phyloP scores from a whole-genome alignment of 1,140 invertebrate species.

The Lutraria rhynchaena region DNA sequence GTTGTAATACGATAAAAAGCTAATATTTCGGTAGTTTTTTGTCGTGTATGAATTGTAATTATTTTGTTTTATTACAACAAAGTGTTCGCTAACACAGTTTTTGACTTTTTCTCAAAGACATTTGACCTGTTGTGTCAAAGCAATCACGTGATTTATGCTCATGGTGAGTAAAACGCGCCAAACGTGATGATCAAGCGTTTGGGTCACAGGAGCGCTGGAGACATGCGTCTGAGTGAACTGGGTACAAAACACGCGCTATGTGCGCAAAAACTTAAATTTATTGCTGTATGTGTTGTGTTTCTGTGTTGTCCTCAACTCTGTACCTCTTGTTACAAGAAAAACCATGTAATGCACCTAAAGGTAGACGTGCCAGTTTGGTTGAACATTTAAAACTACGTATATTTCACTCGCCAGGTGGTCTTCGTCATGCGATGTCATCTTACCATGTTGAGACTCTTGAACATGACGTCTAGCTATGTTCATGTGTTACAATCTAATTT shows the following conservation, averaged over 20 bases:
- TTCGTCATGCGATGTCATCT: too few relatives aligned
- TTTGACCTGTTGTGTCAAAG: conserved; percentile 46
- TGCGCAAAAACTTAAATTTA: conserved; percentile 30
- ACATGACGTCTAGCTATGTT: too few relatives aligned
- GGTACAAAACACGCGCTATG: conserved; percentile 37
- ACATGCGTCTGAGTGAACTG: conserved; percentile 35
- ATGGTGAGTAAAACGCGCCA: conserved; percentile 27
- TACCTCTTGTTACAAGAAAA: background rate
- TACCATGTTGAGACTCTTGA: too few relatives aligned
- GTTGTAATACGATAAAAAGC: too few relatives aligned
- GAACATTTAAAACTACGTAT: too few relatives aligned
- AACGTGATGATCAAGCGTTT: conserved; percentile 22
- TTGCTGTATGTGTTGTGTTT: conserved; percentile 15
- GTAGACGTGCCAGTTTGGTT: background rate
- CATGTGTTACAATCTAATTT: too few relatives aligned
- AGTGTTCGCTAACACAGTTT: conserved; percentile 20
- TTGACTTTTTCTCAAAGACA: conserved; percentile 38
- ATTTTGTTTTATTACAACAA: conserved; percentile 20
- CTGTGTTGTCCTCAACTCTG: conserved; percentile 11
- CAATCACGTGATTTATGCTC: conserved; percentile 42
- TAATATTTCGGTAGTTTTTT: too few relatives aligned
- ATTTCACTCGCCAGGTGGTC: too few relatives aligned
- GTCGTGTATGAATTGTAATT: background rate
- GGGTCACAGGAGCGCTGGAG: conserved; percentile 35
- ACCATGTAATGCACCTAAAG: conserved; percentile 16